Base-by-base conservation (phyloP, 2,888 invertebrate species). In the Spilarctia lutea region DNA sequence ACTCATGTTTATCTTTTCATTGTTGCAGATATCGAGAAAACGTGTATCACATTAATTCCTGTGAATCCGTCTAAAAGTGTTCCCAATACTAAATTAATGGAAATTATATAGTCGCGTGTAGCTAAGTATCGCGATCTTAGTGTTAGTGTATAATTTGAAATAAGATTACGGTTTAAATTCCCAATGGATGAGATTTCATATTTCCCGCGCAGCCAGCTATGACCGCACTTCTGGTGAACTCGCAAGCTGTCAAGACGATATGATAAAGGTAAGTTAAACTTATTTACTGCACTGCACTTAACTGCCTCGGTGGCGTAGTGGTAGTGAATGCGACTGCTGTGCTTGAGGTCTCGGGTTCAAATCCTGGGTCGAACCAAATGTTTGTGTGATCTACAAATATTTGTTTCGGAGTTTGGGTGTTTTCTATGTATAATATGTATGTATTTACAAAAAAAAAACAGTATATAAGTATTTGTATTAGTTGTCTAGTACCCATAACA, bases 241-340 rank as follows among this genome's bases (percentile, higher is more conserved):
- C 80, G 77, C 86, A 90, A 87, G 80, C 93, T 93, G 93, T 83
- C 86, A 80, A 83, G 83, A 86, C 88, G 91, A 82, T 91, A 94
- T 93, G 93, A 93, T 90, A 92, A 87, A 91, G 93, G 94, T 94
- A 78, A 35, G 89, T 67, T 42, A 30, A 20, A 0, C 63, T 60
- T 11, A 68, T 42, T 30, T 42, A 45, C 20, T 52, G 52, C 20
- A 10, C n/a, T n/a, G n/a, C n/a, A n/a, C n/a, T n/a, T n/a, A n/a
- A n/a, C n/a, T n/a, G n/a, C n/a, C n/a, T n/a, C n/a, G n/a, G n/a
- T n/a, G n/a, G n/a, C n/a, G n/a, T n/a, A n/a, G n/a, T n/a, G n/a
- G n/a, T n/a, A n/a, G n/a, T n/a, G n/a, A n/a, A n/a, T n/a, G n/a
- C n/a, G n/a, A n/a, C n/a, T n/a, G n/a, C n/a, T n/a, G n/a, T n/a